Base-by-base conservation (phyloP, 2,797 vertebrate genomes). In the Neomorphus geoffroyi region DNA sequence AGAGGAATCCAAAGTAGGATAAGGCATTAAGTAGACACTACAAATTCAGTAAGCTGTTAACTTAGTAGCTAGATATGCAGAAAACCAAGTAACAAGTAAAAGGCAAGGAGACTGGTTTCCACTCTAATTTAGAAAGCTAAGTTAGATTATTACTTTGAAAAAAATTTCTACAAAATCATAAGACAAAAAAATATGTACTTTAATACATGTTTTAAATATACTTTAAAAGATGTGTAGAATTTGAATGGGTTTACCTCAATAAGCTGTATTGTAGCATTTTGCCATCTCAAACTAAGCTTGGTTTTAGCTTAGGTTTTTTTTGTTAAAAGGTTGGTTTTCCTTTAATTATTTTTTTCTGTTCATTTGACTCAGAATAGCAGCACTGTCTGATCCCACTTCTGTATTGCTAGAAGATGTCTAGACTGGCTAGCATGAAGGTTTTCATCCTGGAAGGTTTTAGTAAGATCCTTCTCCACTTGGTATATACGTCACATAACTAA, bases 391-490 rank as follows among this genome's bases (percentile, higher is more conserved):
- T 90, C 67, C 56, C 71, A 82, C 53, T 94, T 87, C 27, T 92
- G 28, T 92, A 51, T 81, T 92, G 57, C 67, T 89, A 58, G 71
- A 87, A 64, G 53, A 89, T 83, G 81, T 94, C 78, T 82, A 88
- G 90, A 93, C 91, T 73, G 67, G 53, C 43, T 92, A 15, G 57
- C 2, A 0, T 50, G 69, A 94, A 85, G 74, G 43, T 92, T 93
- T 93, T 96, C 91, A 84, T 88, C 92, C 92, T 93, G 94, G 92
- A 97, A 96, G 90, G 88, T 95, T 96, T 97, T 96, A 97, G 88
- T 96, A 95, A 96, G 92, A 81, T 90, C 50, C 80, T 61, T 87
- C 94, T 92, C 75, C 72, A 48, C 87, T 94, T 86, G 87, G 35
- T 56, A 54, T 39, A 62, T 70, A 88, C 7, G 80, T 95, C 89